Percentiles rank a stretch among this genome's conserved stretches.
These are phyloP conservation scores for Lobophora halterata DNA, from an alignment of 2,888 invertebrate species.

Conservation along the genomic window DNA sequence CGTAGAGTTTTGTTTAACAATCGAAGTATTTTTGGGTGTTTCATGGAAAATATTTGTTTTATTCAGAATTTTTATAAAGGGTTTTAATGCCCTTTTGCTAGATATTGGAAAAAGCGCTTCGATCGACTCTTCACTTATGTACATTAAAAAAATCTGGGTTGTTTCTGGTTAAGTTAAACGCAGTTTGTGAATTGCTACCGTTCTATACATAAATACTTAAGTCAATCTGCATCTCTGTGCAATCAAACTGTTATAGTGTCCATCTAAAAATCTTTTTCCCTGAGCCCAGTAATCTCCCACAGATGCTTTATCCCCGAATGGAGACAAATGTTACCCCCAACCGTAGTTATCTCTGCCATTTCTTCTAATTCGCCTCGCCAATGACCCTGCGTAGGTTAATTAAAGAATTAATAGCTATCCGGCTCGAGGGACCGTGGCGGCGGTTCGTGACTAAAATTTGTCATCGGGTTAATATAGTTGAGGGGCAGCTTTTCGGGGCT, in stretches of 20 bases:
- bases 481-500: constrained; percentile 19
- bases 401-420: constrained; percentile 66
- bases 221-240: no score
- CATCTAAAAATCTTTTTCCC: no score
- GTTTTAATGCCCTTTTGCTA: no score
- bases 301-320: constrained; percentile 42
- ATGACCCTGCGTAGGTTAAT: constrained; percentile 63
- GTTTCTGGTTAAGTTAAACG: no score
- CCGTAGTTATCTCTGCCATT: constrained; percentile 59
- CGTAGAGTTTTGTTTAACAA: constrained; percentile 16
- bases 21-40: constrained; percentile 6
- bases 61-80: no score
- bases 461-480: constrained; percentile 37
- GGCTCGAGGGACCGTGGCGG: constrained; percentile 38
- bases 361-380: constrained; percentile 63
- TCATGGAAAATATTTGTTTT: no score
- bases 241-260: no score
- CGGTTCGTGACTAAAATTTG: constrained; percentile 56
- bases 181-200: no score
- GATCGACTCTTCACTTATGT: no score
- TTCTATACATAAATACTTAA: no score
- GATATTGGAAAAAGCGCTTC: no score
- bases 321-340: constrained; percentile 57
- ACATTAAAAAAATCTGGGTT: no score
- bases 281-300: constrained; percentile 9